Conservation (phyloP, 2,888 invertebrate species). For the Drosophila prolongata region DNA sequence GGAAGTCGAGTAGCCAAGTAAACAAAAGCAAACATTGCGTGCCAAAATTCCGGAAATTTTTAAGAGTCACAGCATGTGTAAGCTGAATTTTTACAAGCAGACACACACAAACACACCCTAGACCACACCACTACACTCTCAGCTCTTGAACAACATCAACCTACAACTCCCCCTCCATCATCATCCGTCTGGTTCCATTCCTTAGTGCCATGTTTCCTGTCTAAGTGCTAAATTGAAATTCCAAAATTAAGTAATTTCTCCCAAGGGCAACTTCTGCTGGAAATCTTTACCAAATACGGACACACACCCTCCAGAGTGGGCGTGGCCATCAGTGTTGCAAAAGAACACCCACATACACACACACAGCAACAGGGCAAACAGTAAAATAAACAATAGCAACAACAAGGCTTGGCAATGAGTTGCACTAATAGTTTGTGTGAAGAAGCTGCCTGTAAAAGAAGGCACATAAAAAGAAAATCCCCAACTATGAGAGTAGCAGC, state of each 20-base stretch:
- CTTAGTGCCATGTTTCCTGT: conserved; percentile 48
- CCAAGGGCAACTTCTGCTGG: conserved; percentile 59
- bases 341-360: conserved; percentile 68
- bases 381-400: conserved; percentile 33
- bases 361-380: conserved; percentile 50
- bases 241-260: conserved; percentile 79
- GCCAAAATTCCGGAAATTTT: conserved; percentile 81
- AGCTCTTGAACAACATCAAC: background rate
- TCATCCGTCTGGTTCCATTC: conserved; percentile 8
- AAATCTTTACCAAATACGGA: conserved; percentile 23
- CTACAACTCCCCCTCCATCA: background rate
- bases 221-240: conserved; percentile 81
- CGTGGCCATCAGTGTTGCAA: conserved; percentile 59
- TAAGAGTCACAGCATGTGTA: conserved; percentile 78
- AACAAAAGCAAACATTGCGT: conserved; percentile 79
- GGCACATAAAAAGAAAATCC: conserved; percentile 49
- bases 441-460: conserved; percentile 11
- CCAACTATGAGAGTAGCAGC: conserved; percentile 15
- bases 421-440: conserved; percentile 60
- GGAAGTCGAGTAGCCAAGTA: conserved; percentile 57
- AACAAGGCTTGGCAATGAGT: conserved; percentile 53
- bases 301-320: conserved; percentile 12
- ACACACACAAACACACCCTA: conserved; percentile 24
- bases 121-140: background rate
- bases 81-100: conserved; percentile 65